Evolutionary conservation across 2,113 vertebrate genomes (phyloP).

Genomic region (Hystrix brachyura): DNA sequence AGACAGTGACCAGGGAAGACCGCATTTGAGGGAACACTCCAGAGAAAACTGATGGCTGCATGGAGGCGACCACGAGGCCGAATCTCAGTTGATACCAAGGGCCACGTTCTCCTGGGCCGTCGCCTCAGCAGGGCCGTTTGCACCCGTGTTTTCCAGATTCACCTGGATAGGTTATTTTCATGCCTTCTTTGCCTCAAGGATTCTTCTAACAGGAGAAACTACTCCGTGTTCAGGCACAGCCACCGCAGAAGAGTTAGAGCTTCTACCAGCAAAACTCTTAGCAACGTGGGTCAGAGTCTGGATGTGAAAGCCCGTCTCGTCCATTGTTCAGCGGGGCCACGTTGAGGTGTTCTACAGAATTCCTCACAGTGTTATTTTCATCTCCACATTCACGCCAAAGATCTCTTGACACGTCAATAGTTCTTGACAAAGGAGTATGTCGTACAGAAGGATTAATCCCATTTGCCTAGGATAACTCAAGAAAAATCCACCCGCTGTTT

Average conservation of each 20-base stretch:
- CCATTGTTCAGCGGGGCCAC: not conserved
- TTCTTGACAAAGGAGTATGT: not conserved
- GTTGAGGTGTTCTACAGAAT: not conserved
- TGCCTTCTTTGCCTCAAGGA: not conserved
- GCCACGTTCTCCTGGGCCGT: accelerated
- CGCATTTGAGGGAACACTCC: not conserved
- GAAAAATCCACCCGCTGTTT: not conserved
- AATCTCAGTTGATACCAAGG: not conserved
- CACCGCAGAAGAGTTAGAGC: not conserved
- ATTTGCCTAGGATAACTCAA: not conserved
- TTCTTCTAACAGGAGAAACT: not conserved
- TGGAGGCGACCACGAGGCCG: not conserved
- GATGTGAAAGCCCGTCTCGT: not conserved
- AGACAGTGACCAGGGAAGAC: not conserved
- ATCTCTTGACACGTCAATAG: not conserved
- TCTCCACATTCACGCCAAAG: not conserved
- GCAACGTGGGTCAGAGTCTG: not conserved
- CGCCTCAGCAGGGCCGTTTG: not conserved
- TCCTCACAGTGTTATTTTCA: not conserved
- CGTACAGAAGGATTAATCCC: not conserved
- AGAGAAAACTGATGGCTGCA: not conserved
- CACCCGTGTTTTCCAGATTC: not conserved
- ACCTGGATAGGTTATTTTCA: not conserved
- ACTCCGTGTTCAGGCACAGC: not conserved
- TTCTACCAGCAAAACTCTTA: not conserved